A percentile compares a stretch with the other conserved stretches of the same genome.
phyloP scores from a whole-genome alignment of 2,888 invertebrate genomes.

The Aquatica leii region DNA sequence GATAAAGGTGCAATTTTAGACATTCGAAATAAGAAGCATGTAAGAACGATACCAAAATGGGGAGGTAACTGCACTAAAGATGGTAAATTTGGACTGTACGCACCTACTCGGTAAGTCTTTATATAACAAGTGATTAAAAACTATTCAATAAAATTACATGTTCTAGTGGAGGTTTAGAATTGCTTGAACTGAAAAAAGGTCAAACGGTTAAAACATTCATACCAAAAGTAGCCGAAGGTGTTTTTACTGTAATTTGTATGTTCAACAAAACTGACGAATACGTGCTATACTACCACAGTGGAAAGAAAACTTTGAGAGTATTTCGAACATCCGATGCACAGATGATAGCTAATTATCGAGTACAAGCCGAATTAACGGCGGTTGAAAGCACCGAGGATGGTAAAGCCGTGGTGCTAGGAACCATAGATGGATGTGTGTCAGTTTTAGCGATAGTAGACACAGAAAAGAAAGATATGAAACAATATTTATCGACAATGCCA shows the following conservation, averaged over 20 bases:
- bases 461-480: slow-evolving; percentile 69
- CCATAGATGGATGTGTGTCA: slow-evolving; percentile 92
- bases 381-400: slow-evolving; percentile 88
- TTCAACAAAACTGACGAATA: slow-evolving; percentile 95
- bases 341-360: slow-evolving; percentile 91
- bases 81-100: slow-evolving; percentile 90
- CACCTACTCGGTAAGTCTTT: slow-evolving; percentile 77
- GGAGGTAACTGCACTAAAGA: slow-evolving; percentile 88
- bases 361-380: slow-evolving; percentile 88
- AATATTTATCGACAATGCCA: slow-evolving; percentile 72
- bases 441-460: slow-evolving; percentile 82
- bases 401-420: slow-evolving; percentile 83
- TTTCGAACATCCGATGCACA: slow-evolving; percentile 90
- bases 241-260: slow-evolving; percentile 93
- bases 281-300: slow-evolving; percentile 96
- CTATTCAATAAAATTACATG: no score
- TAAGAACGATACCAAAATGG: slow-evolving; percentile 92
- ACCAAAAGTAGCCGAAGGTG: slow-evolving; percentile 94
- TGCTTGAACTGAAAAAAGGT: slow-evolving; percentile 91
- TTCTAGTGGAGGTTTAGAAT: slow-evolving; percentile 88
- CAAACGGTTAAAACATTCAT: slow-evolving; percentile 89
- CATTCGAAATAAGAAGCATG: slow-evolving; percentile 84
- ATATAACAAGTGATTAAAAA: no score
- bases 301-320: slow-evolving; percentile 90
- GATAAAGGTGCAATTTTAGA: slow-evolving; percentile 93